Conservation (phyloP, 2,888 invertebrate genomes). For the Caenorhabditis plicata region DNA sequence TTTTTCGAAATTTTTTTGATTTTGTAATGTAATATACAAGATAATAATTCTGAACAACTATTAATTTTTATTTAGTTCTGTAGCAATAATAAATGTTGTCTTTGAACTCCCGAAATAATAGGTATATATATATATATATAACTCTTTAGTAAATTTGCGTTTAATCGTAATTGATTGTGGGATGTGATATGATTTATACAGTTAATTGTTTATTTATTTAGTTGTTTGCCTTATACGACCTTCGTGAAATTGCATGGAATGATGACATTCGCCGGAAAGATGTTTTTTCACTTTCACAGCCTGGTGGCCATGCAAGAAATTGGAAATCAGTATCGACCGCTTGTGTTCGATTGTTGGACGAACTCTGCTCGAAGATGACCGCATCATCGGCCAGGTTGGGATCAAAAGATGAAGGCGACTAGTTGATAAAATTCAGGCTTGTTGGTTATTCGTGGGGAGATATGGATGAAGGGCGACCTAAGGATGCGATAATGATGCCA, state of each 20-base stretch:
- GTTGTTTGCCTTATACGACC: slow-evolving; percentile 41
- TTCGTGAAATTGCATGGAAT: slow-evolving; percentile 29
- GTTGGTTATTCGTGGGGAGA: slow-evolving; percentile 27
- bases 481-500: slow-evolving; percentile 25
- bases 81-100: too few species aligned
- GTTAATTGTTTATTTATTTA: slow-evolving; percentile 1
- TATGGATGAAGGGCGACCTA: slow-evolving; percentile 8
- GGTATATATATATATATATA: too few species aligned
- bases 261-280: slow-evolving; percentile 29
- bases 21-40: too few species aligned
- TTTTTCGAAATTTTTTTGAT: too few species aligned
- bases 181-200: too few species aligned
- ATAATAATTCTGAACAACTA: too few species aligned
- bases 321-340: slow-evolving; percentile 35
- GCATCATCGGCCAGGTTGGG: slow-evolving; percentile 5
- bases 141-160: too few species aligned
- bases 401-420: background rate
- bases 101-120: too few species aligned
- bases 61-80: too few species aligned
- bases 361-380: slow-evolving; percentile 22
- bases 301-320: slow-evolving; percentile 44
- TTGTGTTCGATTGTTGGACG: slow-evolving; percentile 29
- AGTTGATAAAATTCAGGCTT: background rate
- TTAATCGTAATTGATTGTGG: background rate
- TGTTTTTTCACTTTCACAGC: slow-evolving; percentile 42